Conservation (phyloP, 1,140 invertebrate species). For the Drosophila hydei region DNA sequence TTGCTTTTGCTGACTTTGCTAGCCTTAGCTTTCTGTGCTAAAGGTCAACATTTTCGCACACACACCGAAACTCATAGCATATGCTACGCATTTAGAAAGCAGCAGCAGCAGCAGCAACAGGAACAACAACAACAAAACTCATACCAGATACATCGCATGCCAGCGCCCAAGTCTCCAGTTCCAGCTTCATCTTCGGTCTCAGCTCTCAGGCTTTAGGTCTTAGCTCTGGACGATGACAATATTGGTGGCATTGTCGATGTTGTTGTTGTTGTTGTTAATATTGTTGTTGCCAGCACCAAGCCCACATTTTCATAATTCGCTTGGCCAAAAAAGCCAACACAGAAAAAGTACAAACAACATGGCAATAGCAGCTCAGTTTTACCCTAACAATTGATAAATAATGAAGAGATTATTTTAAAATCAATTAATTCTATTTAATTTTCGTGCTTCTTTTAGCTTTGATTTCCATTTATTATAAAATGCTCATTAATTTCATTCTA, state of each 20-base stretch:
- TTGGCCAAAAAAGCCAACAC: conserved; percentile 46
- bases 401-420: too few species aligned
- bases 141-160: conserved; percentile 40
- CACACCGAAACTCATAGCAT: conserved; percentile 36
- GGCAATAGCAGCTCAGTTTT: background rate
- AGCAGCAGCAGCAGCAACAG: conserved; percentile 13
- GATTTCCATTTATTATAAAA: too few species aligned
- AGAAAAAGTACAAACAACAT: conserved; percentile 25
- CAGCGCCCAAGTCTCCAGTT: conserved; percentile 31
- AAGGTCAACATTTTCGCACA: conserved; percentile 64
- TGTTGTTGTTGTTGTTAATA: conserved; percentile 25
- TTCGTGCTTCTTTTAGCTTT: too few species aligned
- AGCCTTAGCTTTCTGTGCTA: conserved; percentile 60
- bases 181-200: conserved; percentile 8
- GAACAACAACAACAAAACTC: conserved; percentile 17
- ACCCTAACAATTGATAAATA: conserved; percentile 6
- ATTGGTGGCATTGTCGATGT: conserved; percentile 31
- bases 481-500: too few species aligned
- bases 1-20: conserved; percentile 17
- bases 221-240: conserved; percentile 45
- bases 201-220: conserved; percentile 26
- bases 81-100: conserved; percentile 74
- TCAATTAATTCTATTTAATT: too few species aligned
- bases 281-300: conserved; percentile 57
- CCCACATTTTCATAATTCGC: conserved; percentile 81